phyloP scores from a whole-genome alignment of 1,140 invertebrate genomes.

The Homarus americanus region DNA sequence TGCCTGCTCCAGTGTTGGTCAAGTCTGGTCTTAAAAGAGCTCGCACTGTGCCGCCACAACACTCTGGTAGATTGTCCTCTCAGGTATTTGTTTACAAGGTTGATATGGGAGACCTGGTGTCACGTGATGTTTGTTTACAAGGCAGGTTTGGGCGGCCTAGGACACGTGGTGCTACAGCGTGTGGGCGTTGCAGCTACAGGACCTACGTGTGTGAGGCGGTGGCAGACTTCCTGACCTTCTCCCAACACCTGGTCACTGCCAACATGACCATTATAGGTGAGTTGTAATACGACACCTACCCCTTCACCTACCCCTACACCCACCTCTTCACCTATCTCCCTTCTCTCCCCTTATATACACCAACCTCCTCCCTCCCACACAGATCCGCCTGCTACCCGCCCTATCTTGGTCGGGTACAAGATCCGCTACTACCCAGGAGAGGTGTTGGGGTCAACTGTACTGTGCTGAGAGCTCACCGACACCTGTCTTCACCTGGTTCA shows the following conservation, averaged over 20 bases:
- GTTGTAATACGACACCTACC: not conserved
- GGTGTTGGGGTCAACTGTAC: conserved; percentile 46
- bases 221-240: conserved; percentile 55
- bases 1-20: too few relatives aligned
- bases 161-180: conserved; percentile 28
- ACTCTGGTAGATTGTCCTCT: too few relatives aligned
- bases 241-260: conserved; percentile 29
- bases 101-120: too few relatives aligned
- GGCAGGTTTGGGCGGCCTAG: conserved; percentile 7
- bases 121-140: too few relatives aligned
- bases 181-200: conserved; percentile 33
- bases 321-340: not conserved
- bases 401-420: conserved; percentile 39
- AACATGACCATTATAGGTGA: conserved; percentile 58
- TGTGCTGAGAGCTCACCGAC: conserved; percentile 33
- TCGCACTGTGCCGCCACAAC: too few relatives aligned
- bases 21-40: too few relatives aligned
- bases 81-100: too few relatives aligned
- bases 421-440: conserved; percentile 48
- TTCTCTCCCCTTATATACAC: not conserved
- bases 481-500: conserved; percentile 46
- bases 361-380: not conserved
- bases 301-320: too few relatives aligned
- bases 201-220: conserved; percentile 53
- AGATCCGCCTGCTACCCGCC: conserved; percentile 55